Percentiles rank a stretch among this genome's conserved stretches.
These are phyloP conservation scores for Caenorhabditis latens DNA, from an alignment of 1,140 invertebrate genomes.

Conservation along the genomic window DNA sequence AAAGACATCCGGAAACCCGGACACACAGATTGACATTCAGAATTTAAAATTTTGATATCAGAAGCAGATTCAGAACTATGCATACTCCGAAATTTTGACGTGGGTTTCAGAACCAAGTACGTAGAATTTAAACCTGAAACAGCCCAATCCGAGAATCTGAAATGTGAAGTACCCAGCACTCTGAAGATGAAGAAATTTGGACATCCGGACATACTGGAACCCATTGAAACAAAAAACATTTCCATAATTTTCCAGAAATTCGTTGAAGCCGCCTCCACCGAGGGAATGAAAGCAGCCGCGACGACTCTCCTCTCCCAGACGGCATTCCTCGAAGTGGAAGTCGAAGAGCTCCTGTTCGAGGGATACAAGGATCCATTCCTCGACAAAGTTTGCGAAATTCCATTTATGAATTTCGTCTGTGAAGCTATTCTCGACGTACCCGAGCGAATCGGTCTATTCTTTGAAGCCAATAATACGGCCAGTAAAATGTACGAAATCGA, in stretches of 20 bases:
- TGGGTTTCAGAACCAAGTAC: too few relatives aligned
- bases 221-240: neutral
- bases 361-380: conserved; percentile 77
- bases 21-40: too few relatives aligned
- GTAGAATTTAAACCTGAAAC: too few relatives aligned
- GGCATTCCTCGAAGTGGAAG: conserved; percentile 77
- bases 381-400: conserved; percentile 72
- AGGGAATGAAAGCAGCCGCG: conserved; percentile 71
- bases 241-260: conserved; percentile 70
- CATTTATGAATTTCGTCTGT: conserved; percentile 76
- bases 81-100: too few relatives aligned
- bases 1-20: too few relatives aligned
- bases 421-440: conserved; percentile 75
- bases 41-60: too few relatives aligned
- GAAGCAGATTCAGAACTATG: too few relatives aligned
- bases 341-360: conserved; percentile 75
- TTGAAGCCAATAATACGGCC: conserved; percentile 68
- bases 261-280: conserved; percentile 76
- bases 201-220: neutral
- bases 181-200: too few relatives aligned
- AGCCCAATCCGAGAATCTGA: too few relatives aligned
- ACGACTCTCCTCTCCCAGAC: conserved; percentile 75
- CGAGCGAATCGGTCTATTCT: conserved; percentile 76
- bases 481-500: conserved; percentile 71
- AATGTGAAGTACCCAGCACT: too few relatives aligned